Percentiles rank a stretch among this genome's conserved stretches.
These are phyloP conservation scores for Dinomys branickii DNA, from an alignment of 2,113 vertebrate genomes.

Conservation along the genomic window DNA sequence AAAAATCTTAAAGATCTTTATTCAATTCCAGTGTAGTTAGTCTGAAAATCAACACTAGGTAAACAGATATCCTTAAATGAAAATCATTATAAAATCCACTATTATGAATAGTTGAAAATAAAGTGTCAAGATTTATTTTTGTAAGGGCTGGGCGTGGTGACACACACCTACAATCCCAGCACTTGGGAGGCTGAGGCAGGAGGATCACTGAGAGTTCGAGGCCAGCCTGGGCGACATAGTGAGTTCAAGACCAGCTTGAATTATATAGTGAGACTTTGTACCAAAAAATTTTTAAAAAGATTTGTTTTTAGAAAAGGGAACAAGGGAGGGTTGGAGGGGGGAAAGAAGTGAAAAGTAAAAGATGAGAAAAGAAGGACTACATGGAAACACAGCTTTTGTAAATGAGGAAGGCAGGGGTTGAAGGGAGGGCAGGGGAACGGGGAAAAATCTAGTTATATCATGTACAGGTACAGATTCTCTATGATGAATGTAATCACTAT, in stretches of 20 bases:
- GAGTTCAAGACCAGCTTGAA: not conserved
- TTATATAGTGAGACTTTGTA: not conserved
- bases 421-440: not conserved
- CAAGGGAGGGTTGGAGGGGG: too few relatives aligned
- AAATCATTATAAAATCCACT: slow-evolving; percentile 4
- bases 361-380: not conserved
- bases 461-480: not conserved
- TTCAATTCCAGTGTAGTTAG: slow-evolving; percentile 33
- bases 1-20: slow-evolving; percentile 53
- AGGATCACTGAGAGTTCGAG: not conserved
- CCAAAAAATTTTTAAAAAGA: not conserved
- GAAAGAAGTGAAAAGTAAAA: too few relatives aligned
- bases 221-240: not conserved
- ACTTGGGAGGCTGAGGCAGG: not conserved
- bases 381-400: not conserved
- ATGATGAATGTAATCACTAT: not conserved
- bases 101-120: slow-evolving; percentile 42
- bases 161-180: not conserved
- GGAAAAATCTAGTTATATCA: not conserved
- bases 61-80: not conserved
- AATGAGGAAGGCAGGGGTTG: not conserved
- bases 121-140: not conserved
- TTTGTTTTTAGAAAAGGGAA: too few relatives aligned
- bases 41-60: not conserved
- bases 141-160: not conserved